phyloP scores from a whole-genome alignment of 2,797 vertebrate genomes.

The Anniella stebbinsi region DNA sequence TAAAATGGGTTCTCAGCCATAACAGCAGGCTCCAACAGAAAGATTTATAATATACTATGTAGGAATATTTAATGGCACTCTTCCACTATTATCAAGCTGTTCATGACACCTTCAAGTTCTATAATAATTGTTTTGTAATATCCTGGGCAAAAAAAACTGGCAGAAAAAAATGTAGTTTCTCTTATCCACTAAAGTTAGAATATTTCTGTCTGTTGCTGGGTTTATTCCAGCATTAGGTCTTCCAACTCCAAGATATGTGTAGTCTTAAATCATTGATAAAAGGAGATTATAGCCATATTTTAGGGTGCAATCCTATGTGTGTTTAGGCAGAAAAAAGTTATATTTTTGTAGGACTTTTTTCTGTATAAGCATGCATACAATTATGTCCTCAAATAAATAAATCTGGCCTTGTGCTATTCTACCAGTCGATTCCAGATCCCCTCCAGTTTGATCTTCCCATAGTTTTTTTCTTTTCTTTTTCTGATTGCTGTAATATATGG shows the following conservation, averaged over 20 bases:
- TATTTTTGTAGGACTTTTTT: no score
- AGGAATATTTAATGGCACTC: constrained; percentile 9
- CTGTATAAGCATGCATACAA: no score
- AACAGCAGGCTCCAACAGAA: background rate
- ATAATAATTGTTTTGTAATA: constrained; percentile 28
- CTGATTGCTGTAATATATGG: background rate
- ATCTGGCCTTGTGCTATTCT: no score
- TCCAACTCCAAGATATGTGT: background rate
- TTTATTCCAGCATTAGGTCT: background rate
- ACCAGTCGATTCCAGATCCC: no score
- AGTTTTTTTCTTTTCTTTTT: background rate
- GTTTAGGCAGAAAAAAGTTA: no score
- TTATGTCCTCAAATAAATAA: no score
- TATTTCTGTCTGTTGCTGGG: background rate
- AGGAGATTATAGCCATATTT: no score
- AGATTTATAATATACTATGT: constrained; percentile 8
- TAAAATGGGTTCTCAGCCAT: background rate
- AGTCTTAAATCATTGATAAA: background rate
- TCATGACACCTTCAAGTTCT: constrained; percentile 11
- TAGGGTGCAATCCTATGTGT: no score
- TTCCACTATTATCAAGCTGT: constrained; percentile 19
- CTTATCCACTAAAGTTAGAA: background rate
- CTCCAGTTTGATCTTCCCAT: background rate
- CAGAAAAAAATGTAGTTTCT: background rate
- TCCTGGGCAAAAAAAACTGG: background rate